A percentile compares a stretch with the other conserved stretches of the same genome.
phyloP scores from a whole-genome alignment of 1,140 invertebrate species.

The Helicoverpa zea region DNA sequence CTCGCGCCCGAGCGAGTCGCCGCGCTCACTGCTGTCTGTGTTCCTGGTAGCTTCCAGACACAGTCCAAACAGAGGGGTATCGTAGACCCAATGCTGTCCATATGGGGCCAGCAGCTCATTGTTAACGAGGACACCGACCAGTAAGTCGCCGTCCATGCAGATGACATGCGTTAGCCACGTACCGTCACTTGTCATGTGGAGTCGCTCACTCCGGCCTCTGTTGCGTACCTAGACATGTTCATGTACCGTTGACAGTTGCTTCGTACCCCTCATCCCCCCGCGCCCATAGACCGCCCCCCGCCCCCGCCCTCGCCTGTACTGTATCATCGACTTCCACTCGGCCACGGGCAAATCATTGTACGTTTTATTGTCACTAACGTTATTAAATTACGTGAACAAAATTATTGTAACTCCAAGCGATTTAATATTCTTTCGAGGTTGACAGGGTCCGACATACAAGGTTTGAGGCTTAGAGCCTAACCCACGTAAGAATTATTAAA shows the following conservation, averaged over 20 bases:
- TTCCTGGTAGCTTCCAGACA: conserved; percentile 95
- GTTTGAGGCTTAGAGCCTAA: not conserved
- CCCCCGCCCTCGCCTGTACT: conserved; percentile 52
- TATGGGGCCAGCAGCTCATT: conserved; percentile 98
- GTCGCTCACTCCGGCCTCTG: conserved; percentile 72
- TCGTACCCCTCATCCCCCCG: conserved; percentile 46
- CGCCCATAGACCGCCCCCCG: conserved; percentile 18
- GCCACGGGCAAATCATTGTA: conserved; percentile 65
- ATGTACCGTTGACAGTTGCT: conserved; percentile 64
- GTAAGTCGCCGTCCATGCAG: conserved; percentile 90
- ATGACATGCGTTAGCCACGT: conserved; percentile 75
- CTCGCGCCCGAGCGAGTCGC: conserved; percentile 53
- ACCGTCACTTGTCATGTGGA: conserved; percentile 76
- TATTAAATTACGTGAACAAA: too few relatives aligned
- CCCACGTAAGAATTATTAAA: not conserved
- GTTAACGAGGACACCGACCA: conserved; percentile 98
- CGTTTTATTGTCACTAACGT: conserved; percentile 1
- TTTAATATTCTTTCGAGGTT: too few relatives aligned
- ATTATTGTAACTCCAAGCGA: too few relatives aligned
- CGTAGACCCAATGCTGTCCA: conserved; percentile 98
- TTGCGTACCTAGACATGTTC: conserved; percentile 76
- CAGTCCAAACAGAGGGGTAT: conserved; percentile 97
- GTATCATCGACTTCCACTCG: conserved; percentile 52
- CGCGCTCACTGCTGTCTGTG: conserved; percentile 76
- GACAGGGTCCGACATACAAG: not conserved